These are phyloP conservation scores for Drosophila santomea DNA, from an alignment of 1,140 invertebrate species.

Conservation along the genomic window DNA sequence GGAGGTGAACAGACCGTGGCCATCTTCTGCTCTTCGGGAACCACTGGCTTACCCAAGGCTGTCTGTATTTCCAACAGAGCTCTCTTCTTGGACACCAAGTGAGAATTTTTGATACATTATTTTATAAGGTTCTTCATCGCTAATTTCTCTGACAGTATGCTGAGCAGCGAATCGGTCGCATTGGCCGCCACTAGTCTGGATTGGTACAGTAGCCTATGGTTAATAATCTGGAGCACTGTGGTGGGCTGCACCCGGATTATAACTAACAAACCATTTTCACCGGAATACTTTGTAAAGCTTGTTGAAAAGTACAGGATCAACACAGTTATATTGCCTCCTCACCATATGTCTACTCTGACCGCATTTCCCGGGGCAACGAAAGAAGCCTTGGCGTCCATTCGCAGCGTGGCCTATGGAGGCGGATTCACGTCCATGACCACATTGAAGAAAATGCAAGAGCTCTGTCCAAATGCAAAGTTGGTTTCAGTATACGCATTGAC, in stretches of 20 bases:
- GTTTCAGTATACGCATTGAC: slow-evolving; percentile 59
- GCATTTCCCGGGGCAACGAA: slow-evolving; percentile 36
- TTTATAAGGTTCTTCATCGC: background rate
- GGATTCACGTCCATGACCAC: slow-evolving; percentile 42
- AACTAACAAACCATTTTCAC: slow-evolving; percentile 44
- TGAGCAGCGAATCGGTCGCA: slow-evolving; percentile 53
- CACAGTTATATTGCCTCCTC: slow-evolving; percentile 35
- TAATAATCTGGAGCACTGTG: slow-evolving; percentile 2
- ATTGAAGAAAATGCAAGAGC: slow-evolving; percentile 42
- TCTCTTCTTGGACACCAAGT: slow-evolving; percentile 39
- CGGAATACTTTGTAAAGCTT: slow-evolving; percentile 52
- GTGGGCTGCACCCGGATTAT: slow-evolving; percentile 64
- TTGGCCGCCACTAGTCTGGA: slow-evolving; percentile 63
- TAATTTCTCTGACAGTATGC: slow-evolving; percentile 7
- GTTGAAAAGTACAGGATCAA: slow-evolving; percentile 70
- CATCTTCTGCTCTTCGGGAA: slow-evolving; percentile 88
- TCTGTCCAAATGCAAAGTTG: slow-evolving; percentile 47
- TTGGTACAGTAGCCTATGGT: slow-evolving; percentile 51
- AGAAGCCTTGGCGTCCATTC: slow-evolving; percentile 45
- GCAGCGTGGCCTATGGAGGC: slow-evolving; percentile 39
- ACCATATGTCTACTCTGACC: slow-evolving; percentile 45
- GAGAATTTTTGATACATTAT: background rate
- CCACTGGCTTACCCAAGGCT: slow-evolving; percentile 92
- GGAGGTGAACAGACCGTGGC: slow-evolving; percentile 69
- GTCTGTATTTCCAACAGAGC: slow-evolving; percentile 88